phyloP scores from a whole-genome alignment of 2,113 vertebrate genomes.

The Chaetorhynchus papuensis region DNA sequence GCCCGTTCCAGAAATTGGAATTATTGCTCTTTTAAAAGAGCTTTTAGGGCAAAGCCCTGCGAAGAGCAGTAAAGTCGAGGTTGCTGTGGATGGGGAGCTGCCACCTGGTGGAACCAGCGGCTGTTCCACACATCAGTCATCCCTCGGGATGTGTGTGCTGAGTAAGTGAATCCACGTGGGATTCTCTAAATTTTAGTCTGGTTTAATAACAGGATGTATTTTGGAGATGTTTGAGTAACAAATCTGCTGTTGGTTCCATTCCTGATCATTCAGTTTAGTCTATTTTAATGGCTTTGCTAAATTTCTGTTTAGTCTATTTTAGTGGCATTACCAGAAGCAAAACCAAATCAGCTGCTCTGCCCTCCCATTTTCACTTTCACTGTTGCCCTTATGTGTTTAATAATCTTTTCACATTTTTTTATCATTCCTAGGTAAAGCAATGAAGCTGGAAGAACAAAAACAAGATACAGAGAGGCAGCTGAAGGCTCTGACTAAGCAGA shows the following conservation, averaged over 20 bases:
- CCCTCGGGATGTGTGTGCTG: not conserved
- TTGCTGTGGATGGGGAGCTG: not conserved
- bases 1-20: not conserved
- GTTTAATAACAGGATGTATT: not conserved
- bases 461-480: slow-evolving; percentile 86
- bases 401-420: not conserved
- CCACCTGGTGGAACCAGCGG: slow-evolving; percentile 29
- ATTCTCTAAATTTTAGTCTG: not conserved
- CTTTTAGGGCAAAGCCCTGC: not conserved
- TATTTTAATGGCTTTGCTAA: not conserved
- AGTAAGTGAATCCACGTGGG: not conserved
- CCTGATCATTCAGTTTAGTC: not conserved
- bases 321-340: not conserved
- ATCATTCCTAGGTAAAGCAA: slow-evolving; percentile 76
- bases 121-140: not conserved
- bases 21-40: not conserved
- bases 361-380: not conserved
- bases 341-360: not conserved
- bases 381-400: not conserved
- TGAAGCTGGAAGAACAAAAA: slow-evolving; percentile 91
- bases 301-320: not conserved
- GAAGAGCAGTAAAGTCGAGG: accelerated
- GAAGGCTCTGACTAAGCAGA: slow-evolving; percentile 83
- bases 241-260: not conserved
- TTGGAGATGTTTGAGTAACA: not conserved